Evolutionary conservation across 1,140 invertebrate genomes (phyloP), one percentile per base, ranked within the genome.

Genomic region (Eciton burchellii): DNA sequence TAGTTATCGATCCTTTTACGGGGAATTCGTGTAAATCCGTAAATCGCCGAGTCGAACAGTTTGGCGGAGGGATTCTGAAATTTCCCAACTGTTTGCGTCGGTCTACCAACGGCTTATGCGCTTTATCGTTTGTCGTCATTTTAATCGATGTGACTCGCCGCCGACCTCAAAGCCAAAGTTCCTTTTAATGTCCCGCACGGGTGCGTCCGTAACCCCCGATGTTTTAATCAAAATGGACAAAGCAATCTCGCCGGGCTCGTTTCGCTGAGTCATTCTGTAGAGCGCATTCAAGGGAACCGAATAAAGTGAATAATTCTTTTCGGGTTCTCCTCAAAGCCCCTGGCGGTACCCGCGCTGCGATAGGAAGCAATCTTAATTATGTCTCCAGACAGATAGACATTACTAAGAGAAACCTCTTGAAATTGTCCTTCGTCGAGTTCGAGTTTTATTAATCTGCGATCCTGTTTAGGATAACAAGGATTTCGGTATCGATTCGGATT

Each of bases 171-270:
- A 49, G 3, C n/a, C n/a, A 63, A 74, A 35, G 21, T 74, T 35
- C n/a, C 14, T 74, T 62, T 49, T 47, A 63, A 43, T 21, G 19
- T 56, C 41, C 3, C 35, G 5, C 68, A 47, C 57, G 24, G 11
- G 59, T 26, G 43, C 54, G 62, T 0, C n/a, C 16, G 19, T 49
- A 65, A 76, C 65, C 56, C 24, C 9, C 85, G 71, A 85, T 86
- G 85, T 86, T 86, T 86, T 82, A 86, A 86, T 86, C 79, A 85
- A 76, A n/a, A 26, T 49, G 49, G 43, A 19, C 59, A 76, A 86
- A 85, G 77, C 79, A 86, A 86, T 86, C 82, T 86, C 52, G 77
- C 29, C n/a, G 29, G 21, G 56, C 63, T 85, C 63, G 49, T 85
- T 82, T 54, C 45, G 45, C 16, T 71, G 74, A 86, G 85, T 82